Percentiles rank a stretch among this genome's conserved stretches.
These are phyloP conservation scores for Hirudo medicinalis DNA, from an alignment of 1,140 invertebrate genomes.

Conservation along the genomic window DNA sequence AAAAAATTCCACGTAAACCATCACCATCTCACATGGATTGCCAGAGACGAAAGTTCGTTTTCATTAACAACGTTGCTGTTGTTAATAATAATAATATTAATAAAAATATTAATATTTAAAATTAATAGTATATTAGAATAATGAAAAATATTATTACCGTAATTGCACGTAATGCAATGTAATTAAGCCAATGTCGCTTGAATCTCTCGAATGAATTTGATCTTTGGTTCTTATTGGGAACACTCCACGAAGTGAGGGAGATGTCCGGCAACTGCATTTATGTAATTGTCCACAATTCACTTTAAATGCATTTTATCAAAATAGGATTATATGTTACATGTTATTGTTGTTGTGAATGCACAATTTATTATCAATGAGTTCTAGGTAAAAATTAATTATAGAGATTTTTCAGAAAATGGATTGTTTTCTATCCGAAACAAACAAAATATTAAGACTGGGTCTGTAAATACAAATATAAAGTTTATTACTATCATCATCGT, in stretches of 20 bases:
- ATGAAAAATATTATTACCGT: neutral
- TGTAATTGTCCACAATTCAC: neutral
- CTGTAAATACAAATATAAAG: no score
- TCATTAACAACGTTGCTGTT: neutral
- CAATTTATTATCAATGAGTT: no score
- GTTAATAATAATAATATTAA: neutral
- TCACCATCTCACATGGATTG: no score
- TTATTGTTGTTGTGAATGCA: no score
- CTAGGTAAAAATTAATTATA: neutral
- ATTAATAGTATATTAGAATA: neutral
- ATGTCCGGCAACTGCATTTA: no score
- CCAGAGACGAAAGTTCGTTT: no score
- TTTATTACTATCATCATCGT: neutral
- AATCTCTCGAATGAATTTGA: neutral
- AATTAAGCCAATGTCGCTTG: neutral
- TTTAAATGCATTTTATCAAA: neutral
- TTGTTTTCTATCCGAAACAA: no score
- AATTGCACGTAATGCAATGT: no score
- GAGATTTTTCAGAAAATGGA: no score
- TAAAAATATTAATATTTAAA: conserved; percentile 3
- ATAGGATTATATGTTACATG: neutral
- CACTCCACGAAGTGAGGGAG: no score
- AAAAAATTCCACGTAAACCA: no score
- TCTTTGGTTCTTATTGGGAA: neutral
- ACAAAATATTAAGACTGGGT: no score